phyloP scores from a whole-genome alignment of 2,797 vertebrate genomes.

The Halcyon leucocephala region DNA sequence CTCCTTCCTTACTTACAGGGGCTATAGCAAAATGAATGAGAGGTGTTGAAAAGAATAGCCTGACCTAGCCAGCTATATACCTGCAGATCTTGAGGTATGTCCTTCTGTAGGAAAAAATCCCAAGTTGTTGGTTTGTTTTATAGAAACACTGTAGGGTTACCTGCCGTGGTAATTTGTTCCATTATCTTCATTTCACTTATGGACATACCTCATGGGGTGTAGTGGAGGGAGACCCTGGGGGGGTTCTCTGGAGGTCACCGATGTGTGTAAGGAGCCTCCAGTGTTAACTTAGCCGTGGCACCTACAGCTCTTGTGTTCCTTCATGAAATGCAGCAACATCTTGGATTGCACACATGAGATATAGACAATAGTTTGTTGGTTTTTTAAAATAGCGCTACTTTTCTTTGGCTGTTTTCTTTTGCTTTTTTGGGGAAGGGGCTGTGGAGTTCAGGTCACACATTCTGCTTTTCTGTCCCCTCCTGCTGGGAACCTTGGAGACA shows the following conservation, averaged over 20 bases:
- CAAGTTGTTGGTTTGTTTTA: not conserved
- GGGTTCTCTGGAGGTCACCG: not conserved
- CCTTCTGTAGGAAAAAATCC: not conserved
- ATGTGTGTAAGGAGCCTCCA: too few species aligned
- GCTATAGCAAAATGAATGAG: not conserved
- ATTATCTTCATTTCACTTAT: rapidly evolving
- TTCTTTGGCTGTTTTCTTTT: not conserved
- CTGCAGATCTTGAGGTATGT: constrained; percentile 19
- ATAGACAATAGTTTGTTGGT: not conserved
- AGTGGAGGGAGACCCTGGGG: not conserved
- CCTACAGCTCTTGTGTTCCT: not conserved
- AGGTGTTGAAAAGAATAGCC: constrained; percentile 8
- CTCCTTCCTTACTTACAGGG: not conserved
- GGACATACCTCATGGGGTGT: not conserved
- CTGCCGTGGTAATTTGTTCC: not conserved
- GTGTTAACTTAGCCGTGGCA: not conserved
- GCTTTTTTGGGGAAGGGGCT: not conserved
- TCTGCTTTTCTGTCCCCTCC: not conserved
- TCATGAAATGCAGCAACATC: not conserved
- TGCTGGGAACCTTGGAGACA: not conserved
- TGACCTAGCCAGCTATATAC: not conserved
- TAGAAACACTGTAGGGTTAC: not conserved
- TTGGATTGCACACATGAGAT: not conserved
- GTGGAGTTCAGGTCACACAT: not conserved
- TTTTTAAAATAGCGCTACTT: not conserved